These are phyloP conservation scores for Oreochromis grahami DNA, from an alignment of 2,797 vertebrate species.

Conservation along the genomic window DNA sequence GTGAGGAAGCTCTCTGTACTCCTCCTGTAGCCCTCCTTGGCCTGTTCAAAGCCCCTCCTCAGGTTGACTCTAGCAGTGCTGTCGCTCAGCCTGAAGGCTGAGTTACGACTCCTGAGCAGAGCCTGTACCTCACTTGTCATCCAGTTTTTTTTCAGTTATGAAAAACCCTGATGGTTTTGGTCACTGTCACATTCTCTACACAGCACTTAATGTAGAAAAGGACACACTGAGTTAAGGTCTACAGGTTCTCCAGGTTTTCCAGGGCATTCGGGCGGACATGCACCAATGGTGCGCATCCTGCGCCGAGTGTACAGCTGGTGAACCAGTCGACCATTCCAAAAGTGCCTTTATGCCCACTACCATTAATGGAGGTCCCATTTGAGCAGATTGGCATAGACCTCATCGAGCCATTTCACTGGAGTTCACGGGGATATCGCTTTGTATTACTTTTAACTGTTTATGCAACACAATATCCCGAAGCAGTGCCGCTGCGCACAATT, in stretches of 20 bases:
- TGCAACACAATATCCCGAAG: background rate
- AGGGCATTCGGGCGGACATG: fast-evolving
- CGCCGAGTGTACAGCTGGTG: background rate
- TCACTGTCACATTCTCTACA: background rate
- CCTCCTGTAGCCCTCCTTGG: background rate
- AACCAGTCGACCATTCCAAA: background rate
- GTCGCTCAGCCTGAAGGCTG: background rate
- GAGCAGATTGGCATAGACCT: background rate
- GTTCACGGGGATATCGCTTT: fast-evolving
- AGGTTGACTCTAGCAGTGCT: background rate
- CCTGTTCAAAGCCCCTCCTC: background rate
- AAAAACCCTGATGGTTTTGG: background rate
- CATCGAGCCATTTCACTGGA: background rate
- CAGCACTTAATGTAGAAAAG: background rate
- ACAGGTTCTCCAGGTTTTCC: background rate
- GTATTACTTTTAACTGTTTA: background rate
- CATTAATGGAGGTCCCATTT: background rate
- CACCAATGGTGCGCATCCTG: background rate
- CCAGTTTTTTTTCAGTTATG: background rate
- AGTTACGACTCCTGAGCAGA: background rate
- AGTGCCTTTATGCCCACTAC: background rate
- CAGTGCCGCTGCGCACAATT: background rate
- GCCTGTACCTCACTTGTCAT: background rate
- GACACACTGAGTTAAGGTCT: background rate
- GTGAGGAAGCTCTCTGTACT: background rate